Base-by-base conservation (phyloP, 1,140 invertebrate species). In the Diploscapter pachys region DNA sequence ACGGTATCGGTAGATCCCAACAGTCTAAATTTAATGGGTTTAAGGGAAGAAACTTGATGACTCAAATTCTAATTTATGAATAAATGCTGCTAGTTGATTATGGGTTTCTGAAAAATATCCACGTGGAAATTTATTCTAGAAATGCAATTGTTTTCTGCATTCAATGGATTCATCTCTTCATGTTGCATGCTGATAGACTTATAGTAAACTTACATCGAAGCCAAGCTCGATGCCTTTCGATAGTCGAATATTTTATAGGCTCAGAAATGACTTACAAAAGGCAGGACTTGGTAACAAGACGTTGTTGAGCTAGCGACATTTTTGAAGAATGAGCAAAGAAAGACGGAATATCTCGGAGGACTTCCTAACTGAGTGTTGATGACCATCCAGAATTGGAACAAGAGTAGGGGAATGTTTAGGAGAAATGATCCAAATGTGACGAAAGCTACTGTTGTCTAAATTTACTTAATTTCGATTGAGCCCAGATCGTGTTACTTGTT, bases 381-480 rank as follows among this genome's bases (percentile, higher is more conserved):
- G 3, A 70, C 68, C 68, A 70, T 70, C 68, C 68, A 70, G 4
- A 59, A 49, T 70, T 70, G 68, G 31, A 70, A 70, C 54, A 70
- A 50, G 5, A 70, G 13, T 4, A 70, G 56, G 6, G 68, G 68
- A 70, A 70, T 70, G 31, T 70, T 70, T 9, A 70, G 56, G 62
- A 70, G 68, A 13, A 70, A 70, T 61, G 68, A 70, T 49, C 68
- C 68, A 55, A 70, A 11, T 5, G 68, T 70, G 2, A 70, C 68
- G 31, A 70, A 70, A 8, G 62, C 68, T 13, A 70, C 63, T 49
- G 68, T 70, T 11, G 56, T 70, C 68, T 70, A 51, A 13, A 69
- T 31, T 31, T 31, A 31, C 1, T 31, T 31, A 31, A 31, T 31
- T 31, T 31, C 31, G 31, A 31, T 31, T 31, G 31, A 31, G 31